These are phyloP conservation scores for Tipula unca DNA, from an alignment of 2,888 invertebrate species.

Conservation along the genomic window DNA sequence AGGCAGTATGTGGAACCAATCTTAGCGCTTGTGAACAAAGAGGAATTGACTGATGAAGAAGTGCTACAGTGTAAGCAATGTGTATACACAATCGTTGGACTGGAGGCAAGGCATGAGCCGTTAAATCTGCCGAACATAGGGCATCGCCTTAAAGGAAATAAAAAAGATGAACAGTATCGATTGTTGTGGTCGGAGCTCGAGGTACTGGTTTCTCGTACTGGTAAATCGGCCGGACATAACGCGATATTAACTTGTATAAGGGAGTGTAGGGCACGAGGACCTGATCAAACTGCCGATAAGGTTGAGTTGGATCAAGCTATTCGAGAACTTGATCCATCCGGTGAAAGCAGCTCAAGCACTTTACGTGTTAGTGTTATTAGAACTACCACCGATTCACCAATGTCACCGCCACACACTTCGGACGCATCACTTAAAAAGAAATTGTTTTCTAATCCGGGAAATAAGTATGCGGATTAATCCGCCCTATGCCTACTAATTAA, in stretches of 20 bases:
- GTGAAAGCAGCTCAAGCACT: not conserved
- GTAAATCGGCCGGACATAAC: slow-evolving; percentile 69
- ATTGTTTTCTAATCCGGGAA: slow-evolving; percentile 32
- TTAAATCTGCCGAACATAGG: slow-evolving; percentile 62
- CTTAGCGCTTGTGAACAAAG: slow-evolving; percentile 69
- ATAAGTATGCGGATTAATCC: slow-evolving; percentile 29
- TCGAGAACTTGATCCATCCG: slow-evolving; percentile 45
- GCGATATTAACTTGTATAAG: slow-evolving; percentile 69
- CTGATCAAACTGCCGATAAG: slow-evolving; percentile 47
- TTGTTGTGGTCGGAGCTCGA: slow-evolving; percentile 87
- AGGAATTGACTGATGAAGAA: slow-evolving; percentile 76
- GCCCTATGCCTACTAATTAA: not conserved
- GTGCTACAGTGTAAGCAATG: slow-evolving; percentile 78
- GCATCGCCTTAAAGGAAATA: slow-evolving; percentile 46
- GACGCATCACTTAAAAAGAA: slow-evolving; percentile 30
- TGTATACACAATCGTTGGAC: slow-evolving; percentile 66
- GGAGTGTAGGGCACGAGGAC: slow-evolving; percentile 54
- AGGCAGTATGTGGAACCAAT: slow-evolving; percentile 73
- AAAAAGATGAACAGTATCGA: slow-evolving; percentile 83
- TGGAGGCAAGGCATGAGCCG: slow-evolving; percentile 77
- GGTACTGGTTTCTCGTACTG: slow-evolving; percentile 66
- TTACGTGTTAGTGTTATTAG: slow-evolving; percentile 48
- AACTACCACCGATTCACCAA: slow-evolving; percentile 77
- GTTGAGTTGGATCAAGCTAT: slow-evolving; percentile 54
- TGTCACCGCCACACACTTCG: slow-evolving; percentile 64